Base-by-base conservation (phyloP, 2,797 vertebrate species). In the Aselliscus stoliczkanus region DNA sequence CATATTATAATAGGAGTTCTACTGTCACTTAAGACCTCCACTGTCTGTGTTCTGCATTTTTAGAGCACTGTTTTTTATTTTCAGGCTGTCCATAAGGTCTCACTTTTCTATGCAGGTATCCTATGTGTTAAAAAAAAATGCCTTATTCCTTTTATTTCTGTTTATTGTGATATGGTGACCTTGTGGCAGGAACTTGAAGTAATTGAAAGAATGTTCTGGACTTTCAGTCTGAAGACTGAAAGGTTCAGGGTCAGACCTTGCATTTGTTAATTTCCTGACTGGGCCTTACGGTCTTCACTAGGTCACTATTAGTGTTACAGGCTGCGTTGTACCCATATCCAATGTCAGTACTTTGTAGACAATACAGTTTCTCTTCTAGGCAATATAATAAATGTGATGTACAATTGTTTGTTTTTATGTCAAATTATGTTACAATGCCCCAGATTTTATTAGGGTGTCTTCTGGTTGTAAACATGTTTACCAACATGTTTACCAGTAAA, bases 1-100 rank as follows among this genome's bases (percentile, higher is more conserved):
- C 18, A 47, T n/a, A 23, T 94, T 88, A 39, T 1, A 56, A 90
- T 91, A 94, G 70, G 70, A 80, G 56, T 91, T 97, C 91, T 92
- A 31, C 34, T 97, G 83, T 70, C 15, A 4, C 86, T 88, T 62
- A 83, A 94, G 31, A n/a, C 25, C 47, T 56, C 27, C 3, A 1
- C 21, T 42, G 31, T 25, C 73, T 18, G 1, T 5, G 2, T 37
- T 81, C 34, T 39, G 7, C 75, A 37, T 47, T 54, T 87, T 27
- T 73, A 44, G 62, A 31, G 34, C 29, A 7, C 13, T 17, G 6
- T 39, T 42, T 12, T 8, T 84, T 47, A 27, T n/a, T 76, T 95
- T 83, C 84, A 77, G 50, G 20, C 21, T 69, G 3, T 18, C 29
- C 0, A 1, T 60, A 50, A 92, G 44, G 37, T 21, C 60, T 90